Evolutionary conservation across 2,888 invertebrate species (phyloP), one percentile per base, ranked within the genome.

Genomic region (Cotesia congregata): DNA sequence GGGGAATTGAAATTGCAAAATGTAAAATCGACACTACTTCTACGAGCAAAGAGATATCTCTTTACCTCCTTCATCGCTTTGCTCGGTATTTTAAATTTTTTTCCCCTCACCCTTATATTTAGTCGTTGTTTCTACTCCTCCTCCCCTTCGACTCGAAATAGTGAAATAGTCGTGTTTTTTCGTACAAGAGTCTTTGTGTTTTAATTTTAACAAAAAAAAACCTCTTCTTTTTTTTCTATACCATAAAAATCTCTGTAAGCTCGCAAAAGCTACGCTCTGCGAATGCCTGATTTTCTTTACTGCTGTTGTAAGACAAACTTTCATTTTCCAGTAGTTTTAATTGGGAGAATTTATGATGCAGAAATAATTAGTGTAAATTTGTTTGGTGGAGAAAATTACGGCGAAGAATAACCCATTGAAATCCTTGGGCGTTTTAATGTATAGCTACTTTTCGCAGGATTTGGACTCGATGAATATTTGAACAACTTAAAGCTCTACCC

Each of bases 1-100:
- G 77, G 78, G 80, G 78, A 50, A 86, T 84, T 79, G 81, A 80
- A 82, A 82, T 83, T 82, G 83, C 81, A 80, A 83, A 84, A 83
- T 82, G 80, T 78, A 79, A 78, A 78, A 81, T 83, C 81, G 82
- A 81, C 74, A 74, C 79, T 80, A 77, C 68, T 67, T 76, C 64
- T 15, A 61, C 41, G 59, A 60, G 15, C 50, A 38, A 70, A 59
- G 59, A 59, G 30, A 59, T 60, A 59, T 70, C 70, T 67, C 67
- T 69, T 50, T 59, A 70, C n/a, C 38, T 59, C 70, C 60, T 70
- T 65, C 41, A n/a, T 73, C 72, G 6, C 65, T 64, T 20, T 65
- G 1, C 65, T 64, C 41, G 64, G 17, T 50, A 20, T 50, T 40
- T 50, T 12, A 50, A 50, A 9, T 50, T 41, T 20, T 64, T 65